Conservation (phyloP, 2,113 vertebrate genomes). For the Microtus pennsylvanicus region DNA sequence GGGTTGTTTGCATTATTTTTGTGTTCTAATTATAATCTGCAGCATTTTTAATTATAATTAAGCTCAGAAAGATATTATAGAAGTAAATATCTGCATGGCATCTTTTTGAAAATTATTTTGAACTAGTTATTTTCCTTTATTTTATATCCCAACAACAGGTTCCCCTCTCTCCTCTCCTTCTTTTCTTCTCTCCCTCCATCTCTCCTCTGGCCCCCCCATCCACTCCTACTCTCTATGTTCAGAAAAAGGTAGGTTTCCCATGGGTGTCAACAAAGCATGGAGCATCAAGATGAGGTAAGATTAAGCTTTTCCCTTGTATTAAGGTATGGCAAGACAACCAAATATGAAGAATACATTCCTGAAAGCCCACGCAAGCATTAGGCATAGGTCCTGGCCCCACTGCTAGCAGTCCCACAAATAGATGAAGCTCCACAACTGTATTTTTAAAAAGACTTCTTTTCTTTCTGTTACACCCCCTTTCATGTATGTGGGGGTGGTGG, state of each 20-base stretch:
- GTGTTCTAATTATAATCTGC: neutral
- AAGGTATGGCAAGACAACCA: neutral
- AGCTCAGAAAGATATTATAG: neutral
- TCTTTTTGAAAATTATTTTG: neutral
- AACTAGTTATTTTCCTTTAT: neutral
- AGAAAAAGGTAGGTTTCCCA: neutral
- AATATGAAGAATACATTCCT: neutral
- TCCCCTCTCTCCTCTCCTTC: neutral
- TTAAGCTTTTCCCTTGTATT: neutral
- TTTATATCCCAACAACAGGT: neutral
- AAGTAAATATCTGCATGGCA: neutral
- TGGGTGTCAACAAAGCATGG: neutral
- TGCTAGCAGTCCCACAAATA: neutral
- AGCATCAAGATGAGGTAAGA: neutral
- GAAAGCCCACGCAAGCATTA: neutral
- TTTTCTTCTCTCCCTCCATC: neutral
- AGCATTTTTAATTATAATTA: neutral
- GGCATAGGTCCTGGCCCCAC: neutral
- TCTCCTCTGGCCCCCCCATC: neutral
- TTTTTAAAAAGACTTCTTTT: neutral
- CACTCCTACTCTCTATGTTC: neutral
- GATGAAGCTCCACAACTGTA: neutral
- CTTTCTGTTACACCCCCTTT: neutral
- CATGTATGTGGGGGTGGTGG: neutral
- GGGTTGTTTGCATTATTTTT: neutral